Evolutionary conservation across 1,140 invertebrate genomes (phyloP).

Genomic region (Aphis craccivora): DNA sequence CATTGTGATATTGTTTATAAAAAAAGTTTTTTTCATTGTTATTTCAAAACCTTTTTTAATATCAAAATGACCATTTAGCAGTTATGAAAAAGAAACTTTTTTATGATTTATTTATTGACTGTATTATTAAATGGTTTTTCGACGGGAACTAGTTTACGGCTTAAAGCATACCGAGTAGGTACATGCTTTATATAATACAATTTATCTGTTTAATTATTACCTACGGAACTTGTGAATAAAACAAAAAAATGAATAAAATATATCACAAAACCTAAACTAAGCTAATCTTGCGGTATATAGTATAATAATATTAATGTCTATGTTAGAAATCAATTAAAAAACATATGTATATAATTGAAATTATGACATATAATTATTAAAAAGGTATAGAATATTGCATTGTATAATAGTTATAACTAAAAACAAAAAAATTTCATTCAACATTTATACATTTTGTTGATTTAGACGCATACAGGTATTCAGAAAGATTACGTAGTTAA

Average conservation of each 20-base stretch:
- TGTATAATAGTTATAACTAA: too few relatives aligned
- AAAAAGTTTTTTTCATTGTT: not conserved
- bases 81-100: not conserved
- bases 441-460: too few relatives aligned
- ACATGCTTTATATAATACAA: not conserved
- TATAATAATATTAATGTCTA: too few relatives aligned
- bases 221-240: not conserved
- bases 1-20: not conserved
- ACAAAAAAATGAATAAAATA: not conserved
- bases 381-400: too few relatives aligned
- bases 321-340: too few relatives aligned
- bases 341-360: too few relatives aligned
- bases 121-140: not conserved
- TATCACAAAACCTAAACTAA: too few relatives aligned
- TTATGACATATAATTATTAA: too few relatives aligned
- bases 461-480: not conserved
- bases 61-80: not conserved
- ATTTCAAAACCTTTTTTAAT: not conserved
- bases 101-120: conserved; percentile 1
- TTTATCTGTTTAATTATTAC: not conserved
- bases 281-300: too few relatives aligned
- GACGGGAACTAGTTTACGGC: not conserved
- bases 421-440: too few relatives aligned
- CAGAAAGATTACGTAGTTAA: not conserved
- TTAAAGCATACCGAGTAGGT: not conserved